Evolutionary conservation across 2,113 vertebrate species (phyloP).

Genomic region (Todiramphus chloris): DNA sequence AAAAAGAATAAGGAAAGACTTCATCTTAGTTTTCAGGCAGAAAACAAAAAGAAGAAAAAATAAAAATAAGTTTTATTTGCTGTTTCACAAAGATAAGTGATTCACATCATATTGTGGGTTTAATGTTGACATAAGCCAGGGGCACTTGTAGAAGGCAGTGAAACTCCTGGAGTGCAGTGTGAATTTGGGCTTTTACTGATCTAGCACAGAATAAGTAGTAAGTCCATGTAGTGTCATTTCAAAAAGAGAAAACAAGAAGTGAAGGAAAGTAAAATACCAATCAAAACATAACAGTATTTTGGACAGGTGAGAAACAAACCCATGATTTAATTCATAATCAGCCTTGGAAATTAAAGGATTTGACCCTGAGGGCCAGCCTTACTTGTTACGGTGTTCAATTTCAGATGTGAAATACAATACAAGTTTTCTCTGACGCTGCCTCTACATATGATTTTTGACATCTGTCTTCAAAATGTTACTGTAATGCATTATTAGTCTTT

Average conservation of each 20-base stretch:
- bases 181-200: neutral
- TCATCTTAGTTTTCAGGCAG: neutral
- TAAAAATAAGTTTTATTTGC: neutral
- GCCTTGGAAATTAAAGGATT: neutral
- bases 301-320: neutral
- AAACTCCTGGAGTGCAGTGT: neutral
- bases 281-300: neutral
- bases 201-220: neutral
- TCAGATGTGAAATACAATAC: fast-evolving
- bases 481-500: neutral
- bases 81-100: neutral
- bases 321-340: neutral
- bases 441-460: neutral
- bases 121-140: neutral
- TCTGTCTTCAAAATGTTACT: neutral
- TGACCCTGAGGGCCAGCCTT: neutral
- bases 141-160: neutral
- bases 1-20: neutral
- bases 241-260: neutral
- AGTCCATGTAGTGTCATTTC: neutral
- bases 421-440: neutral
- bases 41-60: neutral
- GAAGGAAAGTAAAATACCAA: neutral
- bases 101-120: neutral
- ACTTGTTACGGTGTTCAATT: neutral